Evolutionary conservation across 2,888 invertebrate genomes (phyloP).

Genomic region (Acleris emargana): DNA sequence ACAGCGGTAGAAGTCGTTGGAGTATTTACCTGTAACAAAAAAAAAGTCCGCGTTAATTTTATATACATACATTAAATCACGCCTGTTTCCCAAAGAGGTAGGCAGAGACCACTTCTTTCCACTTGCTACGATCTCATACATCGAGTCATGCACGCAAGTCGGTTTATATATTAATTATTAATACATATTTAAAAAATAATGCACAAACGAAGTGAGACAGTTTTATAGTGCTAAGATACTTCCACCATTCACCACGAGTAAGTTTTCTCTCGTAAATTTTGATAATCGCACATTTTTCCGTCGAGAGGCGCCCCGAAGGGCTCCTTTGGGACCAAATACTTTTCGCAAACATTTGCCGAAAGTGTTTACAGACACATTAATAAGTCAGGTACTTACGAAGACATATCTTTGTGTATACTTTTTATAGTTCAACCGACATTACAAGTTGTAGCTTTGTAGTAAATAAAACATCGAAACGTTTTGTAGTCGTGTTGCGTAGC

Average conservation of each 20-base stretch:
- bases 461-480: no score
- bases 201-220: no score
- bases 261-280: slow-evolving; percentile 30
- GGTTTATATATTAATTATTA: no score
- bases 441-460: not conserved
- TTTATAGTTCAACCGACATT: not conserved
- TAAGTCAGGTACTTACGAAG: no score
- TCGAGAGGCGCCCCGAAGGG: not conserved
- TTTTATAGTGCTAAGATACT: no score
- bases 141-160: no score
- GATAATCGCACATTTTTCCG: slow-evolving; percentile 35
- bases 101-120: no score
- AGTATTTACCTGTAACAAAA: slow-evolving; percentile 32
- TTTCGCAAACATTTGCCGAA: slow-evolving; percentile 28
- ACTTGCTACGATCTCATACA: no score
- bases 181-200: not conserved
- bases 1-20: slow-evolving; percentile 5
- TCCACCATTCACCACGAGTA: not conserved
- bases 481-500: no score
- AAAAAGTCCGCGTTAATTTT: slow-evolving; percentile 6
- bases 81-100: no score
- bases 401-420: no score
- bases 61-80: no score
- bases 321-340: slow-evolving; percentile 23
- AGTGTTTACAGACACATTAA: slow-evolving; percentile 2